These are phyloP conservation scores for Sturnus vulgaris DNA, from an alignment of 2,113 vertebrate species.

Conservation along the genomic window DNA sequence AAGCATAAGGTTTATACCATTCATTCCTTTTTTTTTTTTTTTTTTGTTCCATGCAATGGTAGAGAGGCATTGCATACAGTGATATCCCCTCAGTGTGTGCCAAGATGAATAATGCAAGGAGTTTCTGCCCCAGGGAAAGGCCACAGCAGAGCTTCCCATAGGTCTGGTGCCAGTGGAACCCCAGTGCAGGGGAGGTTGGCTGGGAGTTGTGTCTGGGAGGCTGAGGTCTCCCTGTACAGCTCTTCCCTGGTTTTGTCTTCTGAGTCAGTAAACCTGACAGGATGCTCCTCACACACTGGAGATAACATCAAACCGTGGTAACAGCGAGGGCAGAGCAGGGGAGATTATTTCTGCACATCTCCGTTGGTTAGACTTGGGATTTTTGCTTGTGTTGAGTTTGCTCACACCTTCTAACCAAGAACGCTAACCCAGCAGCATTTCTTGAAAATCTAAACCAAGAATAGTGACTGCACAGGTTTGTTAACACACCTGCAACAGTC, in stretches of 20 bases:
- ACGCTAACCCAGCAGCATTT: not conserved
- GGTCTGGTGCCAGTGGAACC: not conserved
- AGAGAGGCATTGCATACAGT: not conserved
- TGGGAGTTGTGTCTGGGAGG: not conserved
- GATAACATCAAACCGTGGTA: accelerated
- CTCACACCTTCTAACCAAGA: not conserved
- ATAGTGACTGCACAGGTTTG: not conserved
- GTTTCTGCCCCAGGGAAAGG: not conserved
- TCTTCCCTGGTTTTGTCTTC: not conserved
- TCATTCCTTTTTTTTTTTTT: not conserved
- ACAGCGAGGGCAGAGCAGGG: not conserved
- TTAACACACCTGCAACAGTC: not conserved
- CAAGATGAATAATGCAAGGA: not conserved
- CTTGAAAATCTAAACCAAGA: not conserved
- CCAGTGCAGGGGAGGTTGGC: accelerated
- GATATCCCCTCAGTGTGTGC: not conserved
- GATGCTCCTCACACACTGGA: not conserved
- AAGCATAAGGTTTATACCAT: not conserved
- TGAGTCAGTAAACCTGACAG: not conserved
- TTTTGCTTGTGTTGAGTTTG: not conserved
- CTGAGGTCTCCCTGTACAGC: not conserved
- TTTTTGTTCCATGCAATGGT: not conserved
- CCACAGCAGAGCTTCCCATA: not conserved
- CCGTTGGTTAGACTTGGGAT: not conserved
- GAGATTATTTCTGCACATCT: not conserved